These are phyloP conservation scores for Ochlodes sylvanus DNA, from an alignment of 2,888 invertebrate species.

Conservation along the genomic window DNA sequence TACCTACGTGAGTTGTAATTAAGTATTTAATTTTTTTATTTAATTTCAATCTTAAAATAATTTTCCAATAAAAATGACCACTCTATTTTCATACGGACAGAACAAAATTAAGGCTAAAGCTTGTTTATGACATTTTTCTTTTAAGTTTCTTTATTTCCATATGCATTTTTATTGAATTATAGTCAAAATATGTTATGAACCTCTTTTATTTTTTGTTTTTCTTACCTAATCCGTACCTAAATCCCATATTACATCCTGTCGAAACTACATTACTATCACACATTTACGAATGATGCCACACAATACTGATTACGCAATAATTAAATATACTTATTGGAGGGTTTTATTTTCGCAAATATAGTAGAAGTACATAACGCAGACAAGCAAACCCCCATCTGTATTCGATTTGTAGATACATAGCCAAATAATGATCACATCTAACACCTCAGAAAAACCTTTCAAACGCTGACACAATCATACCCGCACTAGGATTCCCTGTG, in stretches of 20 bases:
- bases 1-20: constrained; percentile 82
- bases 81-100: constrained; percentile 75
- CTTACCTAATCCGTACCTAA: constrained; percentile 38
- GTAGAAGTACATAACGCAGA: too few species aligned
- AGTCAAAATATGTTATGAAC: constrained; percentile 83
- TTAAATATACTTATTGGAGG: too few species aligned
- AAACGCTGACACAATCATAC: too few species aligned
- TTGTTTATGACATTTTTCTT: constrained; percentile 80
- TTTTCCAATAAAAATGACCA: constrained; percentile 78
- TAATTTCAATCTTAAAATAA: constrained; percentile 81
- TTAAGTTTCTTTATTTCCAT: constrained; percentile 83
- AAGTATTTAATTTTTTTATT: constrained; percentile 85
- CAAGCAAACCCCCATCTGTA: too few species aligned
- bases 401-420: too few species aligned
- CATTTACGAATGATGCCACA: too few species aligned
- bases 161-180: constrained; percentile 85
- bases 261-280: too few species aligned
- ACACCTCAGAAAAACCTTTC: too few species aligned
- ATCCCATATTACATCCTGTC: background rate
- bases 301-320: too few species aligned
- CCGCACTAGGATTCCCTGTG: too few species aligned
- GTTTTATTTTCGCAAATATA: too few species aligned
- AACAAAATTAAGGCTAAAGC: constrained; percentile 77
- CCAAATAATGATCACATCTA: too few species aligned
- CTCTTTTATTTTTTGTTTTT: constrained; percentile 61